Conservation (phyloP, 2,113 vertebrate species). For the Dicerorhinus sumatrensis region DNA sequence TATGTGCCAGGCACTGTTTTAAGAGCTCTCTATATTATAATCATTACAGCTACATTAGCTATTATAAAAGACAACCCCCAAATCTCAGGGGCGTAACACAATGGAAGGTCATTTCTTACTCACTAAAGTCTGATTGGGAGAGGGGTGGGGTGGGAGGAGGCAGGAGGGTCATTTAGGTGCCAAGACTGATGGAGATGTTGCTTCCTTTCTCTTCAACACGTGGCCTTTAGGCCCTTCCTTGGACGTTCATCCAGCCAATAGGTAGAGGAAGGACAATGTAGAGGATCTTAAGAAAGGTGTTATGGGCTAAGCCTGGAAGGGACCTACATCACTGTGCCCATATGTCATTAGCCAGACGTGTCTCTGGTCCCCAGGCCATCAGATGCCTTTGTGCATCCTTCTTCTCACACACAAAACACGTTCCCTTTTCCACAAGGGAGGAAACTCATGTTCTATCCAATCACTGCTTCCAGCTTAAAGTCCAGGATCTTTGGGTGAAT, state of each 20-base stretch:
- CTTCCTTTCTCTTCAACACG: background rate
- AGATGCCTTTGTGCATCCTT: background rate
- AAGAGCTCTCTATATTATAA: background rate
- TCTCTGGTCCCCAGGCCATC: background rate
- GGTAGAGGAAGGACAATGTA: background rate
- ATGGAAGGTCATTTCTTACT: background rate
- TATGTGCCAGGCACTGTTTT: background rate
- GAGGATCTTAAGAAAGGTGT: background rate
- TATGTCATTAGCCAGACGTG: background rate
- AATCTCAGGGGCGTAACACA: background rate
- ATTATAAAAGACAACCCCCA: background rate
- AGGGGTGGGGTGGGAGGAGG: background rate
- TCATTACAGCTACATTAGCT: background rate
- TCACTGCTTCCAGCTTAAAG: background rate
- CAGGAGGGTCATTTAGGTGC: background rate
- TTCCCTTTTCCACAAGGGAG: background rate
- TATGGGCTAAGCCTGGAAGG: background rate
- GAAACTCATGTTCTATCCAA: background rate
- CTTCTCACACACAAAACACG: background rate
- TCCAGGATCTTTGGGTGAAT: background rate
- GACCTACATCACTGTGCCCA: background rate
- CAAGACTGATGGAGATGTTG: background rate
- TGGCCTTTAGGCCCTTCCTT: background rate
- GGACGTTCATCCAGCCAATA: background rate
- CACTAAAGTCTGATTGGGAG: background rate